Conservation (phyloP, 2,113 vertebrate species). For the Vulpes lagopus region DNA sequence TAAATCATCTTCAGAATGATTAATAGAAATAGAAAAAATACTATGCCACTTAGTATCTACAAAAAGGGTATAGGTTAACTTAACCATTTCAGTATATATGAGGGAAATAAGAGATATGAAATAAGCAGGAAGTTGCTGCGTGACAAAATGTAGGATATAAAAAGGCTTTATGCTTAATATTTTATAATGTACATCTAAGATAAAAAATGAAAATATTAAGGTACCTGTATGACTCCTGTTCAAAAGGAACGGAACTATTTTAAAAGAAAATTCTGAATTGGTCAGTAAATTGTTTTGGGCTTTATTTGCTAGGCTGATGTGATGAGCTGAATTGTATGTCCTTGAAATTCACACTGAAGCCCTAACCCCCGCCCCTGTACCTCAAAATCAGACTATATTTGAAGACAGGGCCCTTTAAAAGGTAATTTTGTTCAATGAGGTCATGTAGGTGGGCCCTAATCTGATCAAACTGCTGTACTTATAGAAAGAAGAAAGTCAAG, state of each 20-base stretch:
- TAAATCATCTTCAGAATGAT: conserved; percentile 33
- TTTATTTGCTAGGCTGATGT: conserved; percentile 5
- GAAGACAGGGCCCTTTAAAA: neutral
- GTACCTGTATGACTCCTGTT: neutral
- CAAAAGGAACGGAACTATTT: conserved; percentile 25
- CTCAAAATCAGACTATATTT: neutral
- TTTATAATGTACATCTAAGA: neutral
- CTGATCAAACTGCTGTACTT: neutral
- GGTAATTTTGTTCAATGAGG: neutral
- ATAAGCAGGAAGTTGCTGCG: neutral
- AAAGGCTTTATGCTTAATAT: conserved; percentile 13
- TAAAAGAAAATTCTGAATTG: conserved; percentile 52
- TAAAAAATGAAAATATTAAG: conserved; percentile 44
- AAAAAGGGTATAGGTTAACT: neutral
- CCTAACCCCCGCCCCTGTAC: neutral
- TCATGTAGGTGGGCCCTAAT: neutral
- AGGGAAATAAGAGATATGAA: neutral
- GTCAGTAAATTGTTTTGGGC: neutral
- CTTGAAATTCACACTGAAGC: neutral
- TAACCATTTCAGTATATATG: conserved; percentile 30
- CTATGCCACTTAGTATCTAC: neutral
- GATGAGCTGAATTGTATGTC: neutral
- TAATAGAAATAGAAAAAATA: neutral
- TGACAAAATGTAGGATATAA: neutral
- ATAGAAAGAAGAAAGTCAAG: neutral